These are phyloP conservation scores for Meghimatium bilineatum DNA, from an alignment of 2,888 invertebrate species.

Conservation along the genomic window DNA sequence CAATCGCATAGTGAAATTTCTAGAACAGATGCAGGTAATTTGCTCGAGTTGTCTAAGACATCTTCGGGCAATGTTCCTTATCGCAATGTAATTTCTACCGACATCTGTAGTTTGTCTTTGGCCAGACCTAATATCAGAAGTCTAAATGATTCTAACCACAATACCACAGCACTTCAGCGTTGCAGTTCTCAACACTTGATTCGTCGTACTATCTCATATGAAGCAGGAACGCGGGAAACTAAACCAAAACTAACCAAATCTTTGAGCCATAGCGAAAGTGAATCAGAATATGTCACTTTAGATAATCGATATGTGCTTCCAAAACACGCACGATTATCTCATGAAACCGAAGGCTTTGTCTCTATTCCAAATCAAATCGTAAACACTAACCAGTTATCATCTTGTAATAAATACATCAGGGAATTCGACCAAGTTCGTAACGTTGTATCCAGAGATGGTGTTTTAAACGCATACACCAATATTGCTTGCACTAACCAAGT, in stretches of 20 bases:
- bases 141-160: not conserved
- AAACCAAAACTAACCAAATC: not conserved
- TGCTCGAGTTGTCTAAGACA: not conserved
- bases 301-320: slow-evolving; percentile 1
- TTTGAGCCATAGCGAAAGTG: slow-evolving; percentile 26
- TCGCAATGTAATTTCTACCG: not conserved
- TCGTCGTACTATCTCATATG: slow-evolving; percentile 33
- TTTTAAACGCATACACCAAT: not conserved
- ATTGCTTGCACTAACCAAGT: not conserved
- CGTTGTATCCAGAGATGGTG: not conserved
- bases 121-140: not conserved
- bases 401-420: not conserved
- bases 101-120: not conserved
- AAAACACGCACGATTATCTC: not conserved
- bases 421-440: no score
- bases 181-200: not conserved
- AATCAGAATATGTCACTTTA: slow-evolving; percentile 40
- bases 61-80: not conserved
- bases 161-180: not conserved
- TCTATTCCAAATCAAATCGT: not conserved
- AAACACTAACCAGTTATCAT: not conserved
- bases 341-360: not conserved
- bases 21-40: not conserved
- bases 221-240: not conserved
- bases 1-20: not conserved